Percentiles rank a stretch among this genome's conserved stretches.
Evolutionary conservation across 2,888 invertebrate species (phyloP).

Genomic region (Diaphora mendica): DNA sequence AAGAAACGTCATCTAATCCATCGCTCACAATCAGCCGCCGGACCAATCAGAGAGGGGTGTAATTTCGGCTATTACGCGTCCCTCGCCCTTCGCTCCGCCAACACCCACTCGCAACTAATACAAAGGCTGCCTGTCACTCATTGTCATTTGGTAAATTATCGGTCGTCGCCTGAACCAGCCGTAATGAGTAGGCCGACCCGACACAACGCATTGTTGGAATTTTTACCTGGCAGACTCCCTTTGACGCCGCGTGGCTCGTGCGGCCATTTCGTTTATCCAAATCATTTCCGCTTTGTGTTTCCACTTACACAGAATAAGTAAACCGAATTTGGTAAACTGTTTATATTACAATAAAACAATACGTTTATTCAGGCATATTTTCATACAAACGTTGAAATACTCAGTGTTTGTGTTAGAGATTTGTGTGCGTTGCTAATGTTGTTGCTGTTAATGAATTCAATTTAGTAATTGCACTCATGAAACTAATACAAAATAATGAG

Average conservation of each 20-base stretch:
- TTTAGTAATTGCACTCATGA: constrained; percentile 18
- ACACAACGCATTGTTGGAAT: constrained; percentile 29
- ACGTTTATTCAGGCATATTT: constrained; percentile 3
- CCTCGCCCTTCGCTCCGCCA: constrained; percentile 31
- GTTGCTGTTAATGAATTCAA: constrained; percentile 22
- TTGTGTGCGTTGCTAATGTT: constrained; percentile 21
- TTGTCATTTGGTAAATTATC: constrained; percentile 58
- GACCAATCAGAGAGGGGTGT: constrained; percentile 54
- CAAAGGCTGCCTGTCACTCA: constrained; percentile 54
- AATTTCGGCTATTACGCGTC: constrained; percentile 52
- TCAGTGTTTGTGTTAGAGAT: constrained; percentile 20
- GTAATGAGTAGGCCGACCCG: constrained; percentile 39
- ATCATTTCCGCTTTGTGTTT: constrained; percentile 15
- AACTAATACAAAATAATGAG: constrained; percentile 9
- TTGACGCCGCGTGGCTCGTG: constrained; percentile 19
- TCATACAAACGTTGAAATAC: constrained; percentile 15
- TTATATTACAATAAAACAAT: constrained; percentile 5
- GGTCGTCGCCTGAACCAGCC: constrained; percentile 35
- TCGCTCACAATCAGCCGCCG: constrained; percentile 52
- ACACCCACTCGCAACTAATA: constrained; percentile 45
- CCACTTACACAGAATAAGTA: background rate
- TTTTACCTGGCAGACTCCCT: constrained; percentile 37
- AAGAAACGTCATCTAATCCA: constrained; percentile 49
- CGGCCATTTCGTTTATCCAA: constrained; percentile 19
- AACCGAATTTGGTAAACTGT: constrained; percentile 7